These are phyloP conservation scores for Ophonus ardosiacus DNA, from an alignment of 2,888 invertebrate genomes.

Conservation along the genomic window DNA sequence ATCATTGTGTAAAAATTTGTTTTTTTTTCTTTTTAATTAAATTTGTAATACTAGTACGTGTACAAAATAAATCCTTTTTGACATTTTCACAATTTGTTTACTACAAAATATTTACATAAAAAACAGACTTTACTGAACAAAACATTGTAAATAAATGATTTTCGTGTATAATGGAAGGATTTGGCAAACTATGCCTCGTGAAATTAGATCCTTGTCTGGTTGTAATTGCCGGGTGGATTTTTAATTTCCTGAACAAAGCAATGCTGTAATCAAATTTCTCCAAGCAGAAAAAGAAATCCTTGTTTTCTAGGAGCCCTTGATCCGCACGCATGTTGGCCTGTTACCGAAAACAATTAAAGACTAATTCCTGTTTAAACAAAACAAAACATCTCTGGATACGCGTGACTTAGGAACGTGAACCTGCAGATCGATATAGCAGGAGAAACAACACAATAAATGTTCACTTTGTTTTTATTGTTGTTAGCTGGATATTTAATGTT, in stretches of 20 bases:
- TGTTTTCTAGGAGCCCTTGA: constrained; percentile 27
- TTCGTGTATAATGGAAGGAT: neutral
- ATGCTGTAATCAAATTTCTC: constrained; percentile 43
- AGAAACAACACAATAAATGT: neutral
- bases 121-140: neutral
- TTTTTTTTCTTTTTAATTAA: no score
- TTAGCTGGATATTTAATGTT: neutral
- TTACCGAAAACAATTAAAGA: constrained; percentile 48
- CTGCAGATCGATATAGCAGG: constrained; percentile 5
- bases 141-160: neutral
- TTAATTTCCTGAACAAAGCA: constrained; percentile 35
- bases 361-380: constrained; percentile 41
- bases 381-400: constrained; percentile 28
- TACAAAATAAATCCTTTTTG: no score
- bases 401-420: constrained; percentile 13
- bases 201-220: neutral
- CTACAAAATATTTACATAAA: neutral
- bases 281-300: constrained; percentile 44
- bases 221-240: constrained; percentile 24
- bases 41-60: no score
- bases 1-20: no score
- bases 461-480: neutral
- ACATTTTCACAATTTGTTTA: no score
- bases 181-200: neutral
- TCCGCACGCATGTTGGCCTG: constrained; percentile 22